phyloP scores from a whole-genome alignment of 2,797 vertebrate genomes.

The Huso huso region DNA sequence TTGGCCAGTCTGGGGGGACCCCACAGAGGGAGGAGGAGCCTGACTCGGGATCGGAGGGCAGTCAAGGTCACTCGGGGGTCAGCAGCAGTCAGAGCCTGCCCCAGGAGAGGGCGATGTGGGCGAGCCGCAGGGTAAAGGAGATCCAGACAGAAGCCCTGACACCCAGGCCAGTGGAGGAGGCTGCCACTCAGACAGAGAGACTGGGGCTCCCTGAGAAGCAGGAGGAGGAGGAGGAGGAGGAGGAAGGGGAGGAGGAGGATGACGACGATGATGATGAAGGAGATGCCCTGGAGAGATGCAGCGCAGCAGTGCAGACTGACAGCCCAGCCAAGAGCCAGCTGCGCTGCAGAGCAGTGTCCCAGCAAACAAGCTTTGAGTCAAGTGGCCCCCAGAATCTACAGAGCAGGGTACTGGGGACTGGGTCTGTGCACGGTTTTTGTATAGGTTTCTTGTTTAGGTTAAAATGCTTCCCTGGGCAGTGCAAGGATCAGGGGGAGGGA shows the following conservation, averaged over 20 bases:
- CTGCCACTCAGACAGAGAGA: slow-evolving; percentile 32
- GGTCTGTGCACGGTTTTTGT: no score
- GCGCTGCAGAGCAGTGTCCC: slow-evolving; percentile 35
- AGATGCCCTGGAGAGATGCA: slow-evolving; percentile 6
- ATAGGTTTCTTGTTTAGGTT: no score
- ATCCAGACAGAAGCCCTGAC: background rate
- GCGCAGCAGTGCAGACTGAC: slow-evolving; percentile 49
- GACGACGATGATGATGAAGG: background rate
- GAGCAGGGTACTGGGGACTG: slow-evolving; percentile 41
- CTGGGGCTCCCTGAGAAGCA: slow-evolving; percentile 16
- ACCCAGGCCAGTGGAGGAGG: slow-evolving; percentile 26
- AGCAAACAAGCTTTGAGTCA: slow-evolving; percentile 39
- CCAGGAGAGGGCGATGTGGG: background rate
- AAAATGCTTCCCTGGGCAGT: no score
- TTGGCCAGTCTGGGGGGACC: slow-evolving; percentile 24
- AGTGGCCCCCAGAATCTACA: slow-evolving; percentile 29
- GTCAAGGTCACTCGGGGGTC: background rate
- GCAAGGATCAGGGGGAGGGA: no score
- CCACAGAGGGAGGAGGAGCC: slow-evolving; percentile 22
- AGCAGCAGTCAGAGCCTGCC: background rate
- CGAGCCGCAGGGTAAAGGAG: slow-evolving; percentile 10
- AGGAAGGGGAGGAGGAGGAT: background rate
- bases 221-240: slow-evolving; percentile 21
- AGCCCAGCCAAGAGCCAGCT: slow-evolving; percentile 37
- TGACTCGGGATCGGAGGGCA: background rate